Base-by-base conservation (phyloP, 2,113 vertebrate species). In the Craseonycteris thonglongyai region DNA sequence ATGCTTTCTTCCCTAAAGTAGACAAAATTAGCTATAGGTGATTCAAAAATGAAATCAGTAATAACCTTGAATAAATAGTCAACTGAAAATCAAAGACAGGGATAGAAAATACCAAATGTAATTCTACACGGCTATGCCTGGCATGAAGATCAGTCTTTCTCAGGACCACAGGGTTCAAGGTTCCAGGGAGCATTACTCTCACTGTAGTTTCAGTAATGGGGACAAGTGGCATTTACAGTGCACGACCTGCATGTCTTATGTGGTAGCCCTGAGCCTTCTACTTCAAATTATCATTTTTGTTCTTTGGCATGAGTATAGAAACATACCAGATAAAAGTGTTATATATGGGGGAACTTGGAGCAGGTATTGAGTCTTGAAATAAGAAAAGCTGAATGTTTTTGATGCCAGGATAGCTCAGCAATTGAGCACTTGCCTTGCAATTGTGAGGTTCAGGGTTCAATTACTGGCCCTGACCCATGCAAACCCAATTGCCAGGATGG, bases 21-120 rank as follows among this genome's bases (percentile, higher is more conserved):
- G 13, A 47, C 9, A 21, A 74, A 72, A 47, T 42, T 22, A 71
- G 54, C 26, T 2, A 47, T 22, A n/a, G 24, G 30, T 19, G 40
- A 83, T 69, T 65, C n/a, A 35, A 94, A 90, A 87, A 63, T 63
- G 28, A 92, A 80, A 68, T 56, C 22, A 87, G 5, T 51, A 58
- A 61, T 56, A 82, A 45, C 9, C 33, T 86, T 54, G 72, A 58
- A 91, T 81, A 42, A 2, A 11, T 0, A 91, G 28, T 30, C 33
- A 56, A 45, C 3, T 47, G 33, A 88, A 85, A 54, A 49, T 19
- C 5, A 2, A 6, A 51, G 47, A 33, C 30, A 88, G 38, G 11
- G 4, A 21, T 38, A 5, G 22, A 10, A 2, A 63, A 54, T 0
- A 30, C 3, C 26, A 81, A 1, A 18, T 88, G 3, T 75, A 65